A percentile compares a stretch with the other conserved stretches of the same genome.
Evolutionary conservation across 1,140 invertebrate genomes (phyloP).

Genomic region (Aphelenchoides fujianensis): DNA sequence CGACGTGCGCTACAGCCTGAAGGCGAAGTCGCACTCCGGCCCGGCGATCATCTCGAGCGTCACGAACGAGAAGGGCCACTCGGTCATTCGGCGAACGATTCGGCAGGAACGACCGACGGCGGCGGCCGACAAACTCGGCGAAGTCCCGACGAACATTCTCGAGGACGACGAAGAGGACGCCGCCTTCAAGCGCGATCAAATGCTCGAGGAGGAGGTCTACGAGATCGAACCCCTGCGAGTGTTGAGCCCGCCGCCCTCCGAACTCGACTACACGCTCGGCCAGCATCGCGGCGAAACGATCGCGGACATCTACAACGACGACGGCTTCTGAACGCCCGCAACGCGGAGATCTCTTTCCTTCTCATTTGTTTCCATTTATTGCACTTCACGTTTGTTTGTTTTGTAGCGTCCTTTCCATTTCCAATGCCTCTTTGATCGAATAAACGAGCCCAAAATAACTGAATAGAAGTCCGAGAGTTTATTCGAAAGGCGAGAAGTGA

Average conservation of each 20-base stretch:
- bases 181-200: slow-evolving; percentile 16
- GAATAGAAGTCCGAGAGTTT: too few species aligned
- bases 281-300: slow-evolving; percentile 12
- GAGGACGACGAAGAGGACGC: slow-evolving; percentile 23
- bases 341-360: too few species aligned
- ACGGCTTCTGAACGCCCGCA: background rate
- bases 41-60: slow-evolving; percentile 25
- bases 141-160: slow-evolving; percentile 31
- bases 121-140: slow-evolving; percentile 19
- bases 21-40: slow-evolving; percentile 26
- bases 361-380: too few species aligned
- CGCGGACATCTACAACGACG: slow-evolving; percentile 2
- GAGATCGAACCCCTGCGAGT: slow-evolving; percentile 21
- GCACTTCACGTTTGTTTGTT: too few species aligned
- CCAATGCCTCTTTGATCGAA: too few species aligned
- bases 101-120: background rate
- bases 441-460: too few species aligned
- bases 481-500: too few species aligned
- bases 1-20: slow-evolving; percentile 11
- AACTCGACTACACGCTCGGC: background rate
- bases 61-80: slow-evolving; percentile 13
- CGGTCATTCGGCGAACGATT: background rate
- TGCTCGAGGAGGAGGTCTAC: slow-evolving; percentile 3
- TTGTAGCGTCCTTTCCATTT: too few species aligned
- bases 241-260: slow-evolving; percentile 33